Evolutionary conservation across 2,888 invertebrate genomes (phyloP), one percentile per base, ranked within the genome.

Genomic region (Axea sp.): DNA sequence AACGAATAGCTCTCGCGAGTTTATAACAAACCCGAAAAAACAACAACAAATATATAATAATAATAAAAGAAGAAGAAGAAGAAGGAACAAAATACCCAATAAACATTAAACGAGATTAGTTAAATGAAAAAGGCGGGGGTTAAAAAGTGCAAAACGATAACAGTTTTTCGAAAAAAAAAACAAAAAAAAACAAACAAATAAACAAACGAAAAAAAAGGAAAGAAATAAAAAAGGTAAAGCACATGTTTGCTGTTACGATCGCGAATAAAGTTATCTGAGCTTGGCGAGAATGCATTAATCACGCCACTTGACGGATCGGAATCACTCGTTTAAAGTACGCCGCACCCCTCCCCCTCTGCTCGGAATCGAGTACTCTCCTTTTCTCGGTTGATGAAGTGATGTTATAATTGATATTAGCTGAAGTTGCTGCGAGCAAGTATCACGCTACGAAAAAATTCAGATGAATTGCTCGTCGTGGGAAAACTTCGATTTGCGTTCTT

Each of bases 1-100:
- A n/a, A n/a, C n/a, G n/a, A 31, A 62, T 24, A 53, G 43, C 47
- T 45, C 47, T 26, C 3, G 26, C 24, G 11, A 7, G 49, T 37
- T 47, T 72, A 64, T 59, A 51, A 76, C 77, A 31, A 76, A 77
- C 77, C 76, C 76, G 75, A 3, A 75, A 78, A 75, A 76, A n/a
- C n/a, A n/a, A n/a, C n/a, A n/a, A n/a, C n/a, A n/a, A n/a, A n/a
- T n/a, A n/a, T n/a, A n/a, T n/a, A n/a, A n/a, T n/a, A n/a, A n/a
- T n/a, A n/a, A n/a, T n/a, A n/a, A n/a, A n/a, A n/a, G n/a, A n/a
- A n/a, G n/a, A n/a, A n/a, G n/a, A n/a, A n/a, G n/a, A 68, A 67
- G 45, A 57, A 26, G 24, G 49, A 19, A 41, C 22, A 43, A 43
- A n/a, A 51, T 5, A 6, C 9, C 22, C 4, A 35, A 24, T 11